A percentile compares a stretch with the other conserved stretches of the same genome.
These are phyloP conservation scores for Sipha flava DNA, from an alignment of 1,140 invertebrate genomes.

Conservation along the genomic window DNA sequence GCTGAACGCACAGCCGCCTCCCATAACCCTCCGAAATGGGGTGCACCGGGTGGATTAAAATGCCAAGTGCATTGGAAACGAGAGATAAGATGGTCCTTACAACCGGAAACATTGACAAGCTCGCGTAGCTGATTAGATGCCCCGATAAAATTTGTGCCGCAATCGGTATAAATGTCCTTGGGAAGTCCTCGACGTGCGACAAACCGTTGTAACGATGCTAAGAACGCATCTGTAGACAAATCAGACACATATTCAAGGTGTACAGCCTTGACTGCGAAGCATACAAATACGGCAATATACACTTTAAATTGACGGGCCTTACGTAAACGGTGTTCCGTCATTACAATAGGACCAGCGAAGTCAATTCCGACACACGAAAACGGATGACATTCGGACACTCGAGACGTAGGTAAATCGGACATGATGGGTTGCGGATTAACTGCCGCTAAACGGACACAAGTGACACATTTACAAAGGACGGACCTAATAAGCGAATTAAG, in stretches of 20 bases:
- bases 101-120: neutral
- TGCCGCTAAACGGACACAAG: neutral
- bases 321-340: neutral
- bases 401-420: too few species aligned
- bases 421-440: too few species aligned
- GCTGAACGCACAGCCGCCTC: too few species aligned
- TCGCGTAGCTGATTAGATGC: conserved; percentile 32
- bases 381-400: too few species aligned
- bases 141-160: conserved; percentile 43
- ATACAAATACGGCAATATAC: conserved; percentile 45
- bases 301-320: neutral
- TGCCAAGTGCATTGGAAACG: neutral
- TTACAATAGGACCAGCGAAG: neutral
- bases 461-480: conserved; percentile 40
- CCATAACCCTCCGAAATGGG: conserved; percentile 32
- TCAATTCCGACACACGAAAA: conserved; percentile 38
- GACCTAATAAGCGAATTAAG: conserved; percentile 43
- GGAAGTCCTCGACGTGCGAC: conserved; percentile 42
- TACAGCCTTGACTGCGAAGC: conserved; percentile 35
- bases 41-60: conserved; percentile 33
- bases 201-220: conserved; percentile 44
- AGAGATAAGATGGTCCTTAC: neutral
- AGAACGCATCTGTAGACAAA: conserved; percentile 41
- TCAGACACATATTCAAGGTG: too few species aligned
- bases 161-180: conserved; percentile 40